Conservation (phyloP, 1,140 invertebrate genomes). For the Rhizoglyphus robini region DNA sequence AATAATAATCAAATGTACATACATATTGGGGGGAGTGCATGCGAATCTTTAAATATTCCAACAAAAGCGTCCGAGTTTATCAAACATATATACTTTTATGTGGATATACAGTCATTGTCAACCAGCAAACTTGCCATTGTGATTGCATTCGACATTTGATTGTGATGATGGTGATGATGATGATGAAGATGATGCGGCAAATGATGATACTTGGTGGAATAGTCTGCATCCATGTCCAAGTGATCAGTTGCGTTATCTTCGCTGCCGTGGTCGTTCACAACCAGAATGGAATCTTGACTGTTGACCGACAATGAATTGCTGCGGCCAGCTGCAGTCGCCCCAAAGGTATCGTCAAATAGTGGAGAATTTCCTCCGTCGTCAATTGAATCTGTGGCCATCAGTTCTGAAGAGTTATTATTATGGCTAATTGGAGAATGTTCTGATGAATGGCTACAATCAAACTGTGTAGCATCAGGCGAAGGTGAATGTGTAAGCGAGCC, state of each 20-base stretch:
- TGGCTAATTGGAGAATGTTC: not conserved
- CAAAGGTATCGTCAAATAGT: not conserved
- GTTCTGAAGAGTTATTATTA: not conserved
- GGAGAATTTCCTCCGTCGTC: not conserved
- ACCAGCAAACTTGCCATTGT: not conserved
- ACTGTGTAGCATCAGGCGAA: not conserved
- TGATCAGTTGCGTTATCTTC: too few species aligned
- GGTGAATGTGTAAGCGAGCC: not conserved
- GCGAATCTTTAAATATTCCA: not conserved
- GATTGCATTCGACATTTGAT: not conserved
- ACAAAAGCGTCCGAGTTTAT: too few species aligned
- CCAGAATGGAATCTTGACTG: not conserved
- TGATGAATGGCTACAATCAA: not conserved
- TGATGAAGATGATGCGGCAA: not conserved
- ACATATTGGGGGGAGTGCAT: not conserved
- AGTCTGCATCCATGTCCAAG: not conserved
- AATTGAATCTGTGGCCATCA: not conserved
- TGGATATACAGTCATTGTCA: not conserved
- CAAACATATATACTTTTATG: not conserved
- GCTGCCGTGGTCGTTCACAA: too few species aligned
- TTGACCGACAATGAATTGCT: not conserved
- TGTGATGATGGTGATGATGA: not conserved
- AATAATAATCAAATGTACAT: not conserved
- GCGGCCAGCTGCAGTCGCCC: too few species aligned
- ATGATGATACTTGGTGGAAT: not conserved